Base-by-base conservation (phyloP, 2,113 vertebrate species). In the Lontra canadensis region DNA sequence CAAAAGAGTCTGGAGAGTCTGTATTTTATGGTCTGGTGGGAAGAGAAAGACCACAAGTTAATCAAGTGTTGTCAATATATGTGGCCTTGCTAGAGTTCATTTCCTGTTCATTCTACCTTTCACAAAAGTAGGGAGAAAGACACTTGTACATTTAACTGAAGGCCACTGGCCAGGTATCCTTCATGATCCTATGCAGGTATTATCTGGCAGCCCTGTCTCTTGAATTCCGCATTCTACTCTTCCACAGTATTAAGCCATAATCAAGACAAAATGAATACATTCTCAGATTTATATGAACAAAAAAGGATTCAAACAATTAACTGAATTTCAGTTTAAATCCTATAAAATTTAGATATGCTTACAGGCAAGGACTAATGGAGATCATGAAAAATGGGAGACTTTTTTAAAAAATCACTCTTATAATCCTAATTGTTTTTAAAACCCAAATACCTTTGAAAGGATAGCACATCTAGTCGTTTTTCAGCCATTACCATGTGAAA, bases 351-450 rank as follows among this genome's bases (percentile, higher is more conserved):
- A 73, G 26, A 14, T 74, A 34, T 5, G 2, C 17, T 71, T 74
- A 31, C n/a, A 18, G 44, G 34, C 73, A 96, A 90, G 47, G 23
- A 55, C 42, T 73, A 52, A 15, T 44, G 52, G 49, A 85, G 29
- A 79, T 18, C 17, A 79, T 44, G 29, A 76, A 73, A 86, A 84
- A 57, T 69, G 7, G 39, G 13, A 39, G 14, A 34, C 18, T 15
- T 47, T 31, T 90, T 34, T 47, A 36, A 44, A 74, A 74, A 88
- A 84, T 96, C 44, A 47, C n/a, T 21, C 13, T 88, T 78, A n/a
- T 89, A 61, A 78, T 87, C 42, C 15, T 57, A 81, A 61, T 65
- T 81, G 57, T 81, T 96, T 93, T 59, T 78, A 63, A 93, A 78
- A n/a, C 20, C n/a, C 69, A 83, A 52, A 36, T 4, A 17, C 21